Percentiles rank a stretch among this genome's conserved stretches.
These are phyloP conservation scores for Dipus sagitta DNA, from an alignment of 2,797 vertebrate species.

Conservation along the genomic window DNA sequence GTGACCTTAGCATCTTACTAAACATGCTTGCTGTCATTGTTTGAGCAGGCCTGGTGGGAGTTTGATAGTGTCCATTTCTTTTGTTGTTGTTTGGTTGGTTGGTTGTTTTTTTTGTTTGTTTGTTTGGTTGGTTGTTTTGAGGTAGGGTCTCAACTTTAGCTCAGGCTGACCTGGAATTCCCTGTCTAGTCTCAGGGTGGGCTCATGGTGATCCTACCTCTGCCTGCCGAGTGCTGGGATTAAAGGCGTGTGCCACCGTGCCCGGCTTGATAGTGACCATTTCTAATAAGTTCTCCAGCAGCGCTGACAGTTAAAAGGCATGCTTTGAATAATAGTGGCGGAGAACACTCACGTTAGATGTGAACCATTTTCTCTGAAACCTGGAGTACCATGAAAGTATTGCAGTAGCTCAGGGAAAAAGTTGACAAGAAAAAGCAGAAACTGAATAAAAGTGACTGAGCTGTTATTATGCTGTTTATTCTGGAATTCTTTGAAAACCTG, in stretches of 20 bases:
- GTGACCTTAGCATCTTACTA: neutral
- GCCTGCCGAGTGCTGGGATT: too few relatives aligned
- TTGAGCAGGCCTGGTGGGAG: neutral
- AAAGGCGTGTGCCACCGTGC: too few relatives aligned
- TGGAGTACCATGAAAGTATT: neutral
- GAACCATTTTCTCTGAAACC: neutral
- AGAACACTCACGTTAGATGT: neutral
- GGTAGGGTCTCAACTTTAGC: too few relatives aligned
- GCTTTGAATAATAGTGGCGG: neutral
- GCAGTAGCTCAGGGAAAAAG: conserved; percentile 18
- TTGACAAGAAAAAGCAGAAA: neutral
- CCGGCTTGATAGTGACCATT: neutral
- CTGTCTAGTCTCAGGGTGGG: too few relatives aligned
- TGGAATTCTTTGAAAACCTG: conserved; percentile 51
- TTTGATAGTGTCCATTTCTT: neutral
- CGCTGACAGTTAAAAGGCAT: neutral
- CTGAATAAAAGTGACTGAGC: neutral
- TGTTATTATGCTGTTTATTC: conserved; percentile 31
- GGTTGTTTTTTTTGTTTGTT: too few relatives aligned
- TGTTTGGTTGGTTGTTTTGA: too few relatives aligned
- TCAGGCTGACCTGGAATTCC: neutral
- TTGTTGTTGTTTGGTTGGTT: too few relatives aligned
- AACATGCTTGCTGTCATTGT: conserved; percentile 7
- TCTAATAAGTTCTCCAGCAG: neutral
- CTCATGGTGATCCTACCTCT: too few relatives aligned